These are phyloP conservation scores for Hippocampus barbouri DNA, from an alignment of 2,113 vertebrate genomes.

Conservation along the genomic window DNA sequence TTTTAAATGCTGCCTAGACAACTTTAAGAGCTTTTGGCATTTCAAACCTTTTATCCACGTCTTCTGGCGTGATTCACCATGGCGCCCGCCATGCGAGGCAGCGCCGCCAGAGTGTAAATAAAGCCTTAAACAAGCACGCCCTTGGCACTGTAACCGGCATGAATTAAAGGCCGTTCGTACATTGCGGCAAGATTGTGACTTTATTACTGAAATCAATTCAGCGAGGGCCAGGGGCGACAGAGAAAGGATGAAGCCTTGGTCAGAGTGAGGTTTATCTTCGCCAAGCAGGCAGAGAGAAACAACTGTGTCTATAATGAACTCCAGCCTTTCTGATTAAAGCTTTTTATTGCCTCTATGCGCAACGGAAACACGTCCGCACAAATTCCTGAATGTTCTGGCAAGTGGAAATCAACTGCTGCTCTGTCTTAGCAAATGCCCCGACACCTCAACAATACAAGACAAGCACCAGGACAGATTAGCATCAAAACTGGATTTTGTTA, in stretches of 20 bases:
- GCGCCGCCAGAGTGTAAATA: constrained; percentile 81
- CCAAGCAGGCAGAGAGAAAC: constrained; percentile 77
- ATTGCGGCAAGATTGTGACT: constrained; percentile 82
- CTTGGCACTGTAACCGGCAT: constrained; percentile 75
- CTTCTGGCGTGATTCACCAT: constrained; percentile 69
- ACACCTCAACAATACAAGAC: constrained; percentile 40
- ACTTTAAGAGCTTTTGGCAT: constrained; percentile 66
- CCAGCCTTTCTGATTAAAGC: constrained; percentile 76
- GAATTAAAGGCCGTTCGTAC: constrained; percentile 82
- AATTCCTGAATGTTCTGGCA: background rate
- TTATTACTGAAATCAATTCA: constrained; percentile 89
- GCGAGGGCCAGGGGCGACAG: constrained; percentile 73
- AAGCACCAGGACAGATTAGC: constrained; percentile 31
- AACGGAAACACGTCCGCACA: constrained; percentile 29
- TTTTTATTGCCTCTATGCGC: constrained; percentile 59
- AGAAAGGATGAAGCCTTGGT: constrained; percentile 78
- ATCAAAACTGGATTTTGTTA: constrained; percentile 33
- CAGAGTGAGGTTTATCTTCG: constrained; percentile 83
- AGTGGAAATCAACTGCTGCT: constrained; percentile 22
- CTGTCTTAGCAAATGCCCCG: constrained; percentile 23
- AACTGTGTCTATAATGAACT: constrained; percentile 77
- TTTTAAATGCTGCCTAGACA: constrained; percentile 53
- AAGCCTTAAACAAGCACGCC: constrained; percentile 81
- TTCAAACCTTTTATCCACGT: constrained; percentile 72
- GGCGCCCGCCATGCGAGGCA: constrained; percentile 57